Percentiles rank a stretch among this genome's conserved stretches.
Evolutionary conservation across 2,797 vertebrate genomes (phyloP).

Genomic region (Alfaro cultratus): DNA sequence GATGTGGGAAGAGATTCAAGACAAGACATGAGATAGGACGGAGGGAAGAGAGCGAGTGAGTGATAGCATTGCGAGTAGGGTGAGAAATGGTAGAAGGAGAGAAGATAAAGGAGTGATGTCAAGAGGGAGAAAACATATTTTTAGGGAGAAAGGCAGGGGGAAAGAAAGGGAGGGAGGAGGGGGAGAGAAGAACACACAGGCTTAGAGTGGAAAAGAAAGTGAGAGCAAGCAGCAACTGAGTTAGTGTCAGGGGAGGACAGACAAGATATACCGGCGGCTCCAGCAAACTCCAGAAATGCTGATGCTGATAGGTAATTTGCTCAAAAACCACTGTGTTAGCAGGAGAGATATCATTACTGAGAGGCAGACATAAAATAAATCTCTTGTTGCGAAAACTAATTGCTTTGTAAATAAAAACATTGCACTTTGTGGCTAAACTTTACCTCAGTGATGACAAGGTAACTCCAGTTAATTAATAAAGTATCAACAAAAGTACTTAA

Average conservation of each 20-base stretch:
- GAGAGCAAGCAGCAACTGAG: constrained; percentile 75
- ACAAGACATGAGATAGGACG: constrained; percentile 6
- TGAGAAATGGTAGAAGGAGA: constrained; percentile 39
- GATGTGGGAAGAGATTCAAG: constrained; percentile 20
- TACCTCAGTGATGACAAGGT: neutral
- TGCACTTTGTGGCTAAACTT: constrained; percentile 1
- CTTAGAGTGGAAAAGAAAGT: constrained; percentile 89
- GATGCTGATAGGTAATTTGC: constrained; percentile 35
- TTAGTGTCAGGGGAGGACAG: constrained; percentile 65
- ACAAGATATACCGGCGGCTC: constrained; percentile 43
- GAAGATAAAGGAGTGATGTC: constrained; percentile 69
- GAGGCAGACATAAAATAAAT: constrained; percentile 32
- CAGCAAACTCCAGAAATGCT: constrained; percentile 46
- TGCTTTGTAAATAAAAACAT: constrained; percentile 1
- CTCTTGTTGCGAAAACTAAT: constrained; percentile 7
- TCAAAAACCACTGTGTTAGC: constrained; percentile 30
- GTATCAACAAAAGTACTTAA: constrained; percentile 22
- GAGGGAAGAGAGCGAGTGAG: constrained; percentile 9
- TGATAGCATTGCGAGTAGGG: neutral
- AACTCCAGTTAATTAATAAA: constrained; percentile 12
- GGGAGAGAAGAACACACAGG: constrained; percentile 89
- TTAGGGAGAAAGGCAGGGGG: constrained; percentile 3
- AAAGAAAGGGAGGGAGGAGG: constrained; percentile 56
- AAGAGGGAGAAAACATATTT: constrained; percentile 15
- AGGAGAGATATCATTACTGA: constrained; percentile 32